Conservation (phyloP, 2,797 vertebrate species). For the Microctenopoma stevenorrisi region DNA sequence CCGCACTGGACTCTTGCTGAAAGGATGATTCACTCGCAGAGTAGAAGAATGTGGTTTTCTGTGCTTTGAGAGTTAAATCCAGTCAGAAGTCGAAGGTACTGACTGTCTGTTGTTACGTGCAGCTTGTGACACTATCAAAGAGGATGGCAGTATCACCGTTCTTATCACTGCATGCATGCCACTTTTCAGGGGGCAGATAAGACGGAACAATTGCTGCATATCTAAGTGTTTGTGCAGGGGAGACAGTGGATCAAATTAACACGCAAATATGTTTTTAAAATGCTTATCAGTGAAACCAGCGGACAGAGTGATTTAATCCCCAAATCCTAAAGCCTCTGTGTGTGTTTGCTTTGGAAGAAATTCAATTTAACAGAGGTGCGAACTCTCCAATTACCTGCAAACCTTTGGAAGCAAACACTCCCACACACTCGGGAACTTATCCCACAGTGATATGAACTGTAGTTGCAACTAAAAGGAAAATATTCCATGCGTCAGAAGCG, state of each 20-base stretch:
- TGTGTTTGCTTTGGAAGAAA: conserved; percentile 1
- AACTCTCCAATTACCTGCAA: conserved; percentile 6
- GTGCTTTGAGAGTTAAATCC: not conserved
- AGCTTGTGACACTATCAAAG: conserved; percentile 61
- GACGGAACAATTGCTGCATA: conserved; percentile 48
- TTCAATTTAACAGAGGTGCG: conserved; percentile 24
- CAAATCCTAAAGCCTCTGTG: not conserved
- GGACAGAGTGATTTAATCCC: conserved; percentile 2
- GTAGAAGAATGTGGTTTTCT: conserved; percentile 34
- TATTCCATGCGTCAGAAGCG: conserved; percentile 45
- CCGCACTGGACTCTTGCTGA: conserved; percentile 3
- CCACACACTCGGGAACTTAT: conserved; percentile 28
- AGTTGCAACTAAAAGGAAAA: conserved; percentile 25
- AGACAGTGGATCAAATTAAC: conserved; percentile 3
- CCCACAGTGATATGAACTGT: conserved; percentile 54
- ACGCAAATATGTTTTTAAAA: too few species aligned
- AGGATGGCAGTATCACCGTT: conserved; percentile 30
- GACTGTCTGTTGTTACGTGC: conserved; percentile 6
- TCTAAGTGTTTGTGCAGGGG: conserved; percentile 40
- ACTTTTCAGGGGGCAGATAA: conserved; percentile 55
- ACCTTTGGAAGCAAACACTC: conserved; percentile 52
- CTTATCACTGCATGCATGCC: conserved; percentile 56
- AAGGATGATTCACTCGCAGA: conserved; percentile 12
- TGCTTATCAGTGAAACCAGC: not conserved
- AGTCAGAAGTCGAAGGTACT: conserved; percentile 7